These are phyloP conservation scores for Darevskia mixta DNA, from an alignment of 2,797 vertebrate species.

Conservation along the genomic window DNA sequence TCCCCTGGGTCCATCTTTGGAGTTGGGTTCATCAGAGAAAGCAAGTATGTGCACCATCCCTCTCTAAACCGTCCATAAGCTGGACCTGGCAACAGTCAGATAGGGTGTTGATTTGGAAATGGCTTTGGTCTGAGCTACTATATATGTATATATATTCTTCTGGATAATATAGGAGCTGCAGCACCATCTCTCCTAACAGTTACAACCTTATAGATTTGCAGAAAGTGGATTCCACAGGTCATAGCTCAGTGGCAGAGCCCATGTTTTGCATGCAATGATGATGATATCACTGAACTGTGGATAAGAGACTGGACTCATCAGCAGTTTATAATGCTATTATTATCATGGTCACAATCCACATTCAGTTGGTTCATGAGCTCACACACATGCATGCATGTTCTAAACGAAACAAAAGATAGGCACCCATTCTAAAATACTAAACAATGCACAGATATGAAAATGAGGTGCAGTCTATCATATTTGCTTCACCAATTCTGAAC, in stretches of 20 bases:
- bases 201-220: too few relatives aligned
- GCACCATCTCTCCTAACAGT: too few relatives aligned
- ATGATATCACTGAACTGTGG: background rate
- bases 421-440: background rate
- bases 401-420: background rate
- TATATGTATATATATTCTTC: too few relatives aligned
- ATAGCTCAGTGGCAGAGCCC: too few relatives aligned
- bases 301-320: background rate
- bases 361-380: background rate
- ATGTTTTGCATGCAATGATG: too few relatives aligned
- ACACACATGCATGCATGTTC: slow-evolving; percentile 48
- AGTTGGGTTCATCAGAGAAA: background rate
- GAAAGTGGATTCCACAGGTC: too few relatives aligned
- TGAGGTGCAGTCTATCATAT: slow-evolving; percentile 4
- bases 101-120: background rate
- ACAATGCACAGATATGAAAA: slow-evolving; percentile 53
- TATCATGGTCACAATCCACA: background rate
- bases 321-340: background rate
- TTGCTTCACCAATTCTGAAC: slow-evolving; percentile 44
- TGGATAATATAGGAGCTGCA: too few relatives aligned
- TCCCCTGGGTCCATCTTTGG: background rate
- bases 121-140: background rate
- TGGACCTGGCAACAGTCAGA: background rate
- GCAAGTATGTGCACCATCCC: background rate
- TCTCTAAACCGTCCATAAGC: too few relatives aligned